Percentiles rank a stretch among this genome's conserved stretches.
Conservation (phyloP, 92 coral and sea anemone genomes). For the Pocillopora grandis region DNA sequence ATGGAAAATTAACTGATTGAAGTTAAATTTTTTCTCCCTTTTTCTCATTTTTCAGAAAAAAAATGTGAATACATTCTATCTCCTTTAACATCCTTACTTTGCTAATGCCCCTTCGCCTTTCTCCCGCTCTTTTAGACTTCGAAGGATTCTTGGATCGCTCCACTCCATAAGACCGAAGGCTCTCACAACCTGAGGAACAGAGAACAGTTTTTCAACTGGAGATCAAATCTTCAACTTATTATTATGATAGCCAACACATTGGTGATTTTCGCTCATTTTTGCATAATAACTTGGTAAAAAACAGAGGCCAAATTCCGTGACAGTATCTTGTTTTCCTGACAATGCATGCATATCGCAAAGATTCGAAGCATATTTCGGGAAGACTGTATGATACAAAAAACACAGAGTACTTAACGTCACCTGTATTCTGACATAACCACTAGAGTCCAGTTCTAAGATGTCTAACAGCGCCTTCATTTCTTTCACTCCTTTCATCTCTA, state of each 20-base stretch:
- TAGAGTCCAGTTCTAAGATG: conserved; percentile 92
- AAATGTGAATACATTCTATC: background rate
- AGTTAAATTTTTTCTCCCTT: background rate
- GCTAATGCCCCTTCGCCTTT: conserved; percentile 92
- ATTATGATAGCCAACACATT: background rate
- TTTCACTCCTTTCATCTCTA: conserved; percentile 86
- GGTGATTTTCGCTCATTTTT: too few relatives aligned
- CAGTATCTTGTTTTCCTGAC: too few relatives aligned
- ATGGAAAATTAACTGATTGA: background rate
- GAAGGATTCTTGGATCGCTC: conserved; percentile 94
- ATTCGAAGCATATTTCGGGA: too few relatives aligned
- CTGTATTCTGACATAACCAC: conserved; percentile 95
- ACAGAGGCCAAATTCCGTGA: too few relatives aligned
- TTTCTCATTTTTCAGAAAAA: background rate
- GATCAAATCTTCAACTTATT: background rate
- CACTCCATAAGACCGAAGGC: conserved; percentile 88
- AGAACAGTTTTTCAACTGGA: background rate
- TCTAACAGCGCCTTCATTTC: conserved; percentile 85
- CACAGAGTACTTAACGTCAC: conserved; percentile 35
- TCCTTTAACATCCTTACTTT: conserved; percentile 53
- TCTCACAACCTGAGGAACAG: conserved; percentile 75
- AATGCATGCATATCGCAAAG: too few relatives aligned
- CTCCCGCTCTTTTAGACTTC: conserved; percentile 90
- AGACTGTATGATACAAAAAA: background rate
- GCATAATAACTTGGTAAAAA: too few relatives aligned